phyloP scores from a whole-genome alignment of 2,797 vertebrate species.

The Propithecus perrieri region DNA sequence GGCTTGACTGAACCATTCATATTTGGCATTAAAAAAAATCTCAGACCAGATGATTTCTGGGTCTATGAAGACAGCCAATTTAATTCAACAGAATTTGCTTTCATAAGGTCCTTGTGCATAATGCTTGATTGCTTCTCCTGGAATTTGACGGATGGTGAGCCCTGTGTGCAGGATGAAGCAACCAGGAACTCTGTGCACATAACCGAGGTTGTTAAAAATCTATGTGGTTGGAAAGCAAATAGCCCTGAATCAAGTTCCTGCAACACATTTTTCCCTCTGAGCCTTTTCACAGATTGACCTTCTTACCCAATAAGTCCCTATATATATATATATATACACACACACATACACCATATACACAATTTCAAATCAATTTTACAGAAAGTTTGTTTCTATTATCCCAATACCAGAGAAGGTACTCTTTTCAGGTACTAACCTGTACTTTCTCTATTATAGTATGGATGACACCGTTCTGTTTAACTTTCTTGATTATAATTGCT shows the following conservation, averaged over 20 bases:
- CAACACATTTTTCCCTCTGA: not conserved
- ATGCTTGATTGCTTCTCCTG: slow-evolving; percentile 39
- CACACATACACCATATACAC: not conserved
- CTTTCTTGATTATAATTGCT: not conserved
- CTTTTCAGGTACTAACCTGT: accelerated
- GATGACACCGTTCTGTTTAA: not conserved
- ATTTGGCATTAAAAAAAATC: not conserved
- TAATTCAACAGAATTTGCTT: slow-evolving; percentile 4
- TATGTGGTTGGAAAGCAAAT: slow-evolving; percentile 1
- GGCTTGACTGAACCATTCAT: slow-evolving; percentile 25
- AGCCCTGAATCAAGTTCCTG: not conserved
- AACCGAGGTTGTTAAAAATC: not conserved
- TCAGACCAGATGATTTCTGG: not conserved
- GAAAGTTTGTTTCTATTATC: not conserved
- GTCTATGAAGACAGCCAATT: slow-evolving; percentile 3
- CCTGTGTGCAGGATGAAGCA: not conserved
- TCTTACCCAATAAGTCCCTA: not conserved
- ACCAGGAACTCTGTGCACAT: not conserved
- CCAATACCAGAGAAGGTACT: not conserved
- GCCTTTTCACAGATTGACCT: not conserved
- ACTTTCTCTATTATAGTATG: not conserved
- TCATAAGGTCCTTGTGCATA: slow-evolving; percentile 1
- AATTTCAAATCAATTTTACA: not conserved
- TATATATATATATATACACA: too few species aligned
- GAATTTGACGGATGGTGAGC: not conserved